Evolutionary conservation across 2,888 invertebrate genomes (phyloP), one percentile per base, ranked within the genome.

Genomic region (Yponomeuta malinellus): DNA sequence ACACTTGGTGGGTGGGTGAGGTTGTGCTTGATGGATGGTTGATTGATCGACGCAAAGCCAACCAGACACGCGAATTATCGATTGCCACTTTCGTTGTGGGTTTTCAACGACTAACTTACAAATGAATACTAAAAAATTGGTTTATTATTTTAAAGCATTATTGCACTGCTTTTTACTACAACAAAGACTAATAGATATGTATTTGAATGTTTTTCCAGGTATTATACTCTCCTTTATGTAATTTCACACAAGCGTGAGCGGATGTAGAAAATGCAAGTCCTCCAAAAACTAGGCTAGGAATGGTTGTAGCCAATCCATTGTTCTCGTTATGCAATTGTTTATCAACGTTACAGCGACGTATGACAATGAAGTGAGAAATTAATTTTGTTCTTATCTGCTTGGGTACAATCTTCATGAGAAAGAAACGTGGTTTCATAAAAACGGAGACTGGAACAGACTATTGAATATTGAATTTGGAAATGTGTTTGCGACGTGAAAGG

Each of bases 401-500:
- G 52, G 52, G 52, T 59, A 59, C 23, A 68, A 37, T 43, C 37
- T 68, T 68, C 52, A 48, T 68, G 68, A 68, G 68, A 68, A 67
- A 15, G 52, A 68, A 23, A 10, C 68, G 37, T 43, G 23, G 37
- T 68, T 68, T 68, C 68, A 37, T 68, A 68, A 68, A 9, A 43
- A 43, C 23, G 43, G 43, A 8, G 43, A 43, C 5, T 43, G 6
- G 1, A 43, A 43, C 43, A 5, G 43, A 43, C 33, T 5, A 43
- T 23, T 23, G 23, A 23, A 23, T 43, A 8, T 43, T 43, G 43
- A 43, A 43, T 43, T 43, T 8, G 8, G 6, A 43, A 43, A 8
- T 2, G 33, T 33, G 43, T n/a, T 10, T 10, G 31, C 29, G 33
- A 10, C 10, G 9, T 65, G 33, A 65, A 65, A 29, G 33, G 65